Conservation (phyloP, 2,113 vertebrate genomes). For the Lepisosteus osseus region DNA sequence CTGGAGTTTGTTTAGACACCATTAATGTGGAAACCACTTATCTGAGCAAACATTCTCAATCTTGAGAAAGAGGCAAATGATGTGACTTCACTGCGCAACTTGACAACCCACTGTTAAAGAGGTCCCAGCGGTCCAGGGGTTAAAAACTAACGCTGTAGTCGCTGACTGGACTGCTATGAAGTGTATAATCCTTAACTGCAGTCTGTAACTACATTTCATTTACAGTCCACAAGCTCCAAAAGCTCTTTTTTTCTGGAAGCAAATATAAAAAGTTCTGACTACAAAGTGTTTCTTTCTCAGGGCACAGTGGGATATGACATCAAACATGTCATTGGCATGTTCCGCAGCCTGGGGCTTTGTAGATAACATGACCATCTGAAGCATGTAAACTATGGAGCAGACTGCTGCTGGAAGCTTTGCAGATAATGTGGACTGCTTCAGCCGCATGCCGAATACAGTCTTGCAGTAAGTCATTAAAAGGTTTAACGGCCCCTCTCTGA, state of each 20-base stretch:
- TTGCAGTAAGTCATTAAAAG: constrained; percentile 2
- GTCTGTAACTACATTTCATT: background rate
- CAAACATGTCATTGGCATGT: constrained; percentile 5
- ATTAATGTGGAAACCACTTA: no score
- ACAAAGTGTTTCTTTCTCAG: background rate
- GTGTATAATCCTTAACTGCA: no score
- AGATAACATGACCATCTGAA: constrained; percentile 5
- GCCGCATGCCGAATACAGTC: background rate
- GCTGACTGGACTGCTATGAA: no score
- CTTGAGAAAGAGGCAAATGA: no score
- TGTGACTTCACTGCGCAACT: no score
- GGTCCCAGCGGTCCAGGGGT: no score
- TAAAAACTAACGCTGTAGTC: no score
- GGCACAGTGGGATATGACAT: background rate
- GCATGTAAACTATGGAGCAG: constrained; percentile 2
- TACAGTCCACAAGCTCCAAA: background rate
- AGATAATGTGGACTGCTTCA: background rate
- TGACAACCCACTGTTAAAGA: no score
- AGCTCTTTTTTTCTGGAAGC: background rate
- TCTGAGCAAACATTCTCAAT: no score
- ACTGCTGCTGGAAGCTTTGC: constrained; percentile 1
- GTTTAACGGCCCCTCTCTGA: background rate
- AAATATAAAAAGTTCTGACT: background rate
- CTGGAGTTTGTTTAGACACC: no score
- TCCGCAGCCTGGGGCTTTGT: background rate